Conservation (phyloP, 2,888 invertebrate species). For the Pseudoips prasinana region DNA sequence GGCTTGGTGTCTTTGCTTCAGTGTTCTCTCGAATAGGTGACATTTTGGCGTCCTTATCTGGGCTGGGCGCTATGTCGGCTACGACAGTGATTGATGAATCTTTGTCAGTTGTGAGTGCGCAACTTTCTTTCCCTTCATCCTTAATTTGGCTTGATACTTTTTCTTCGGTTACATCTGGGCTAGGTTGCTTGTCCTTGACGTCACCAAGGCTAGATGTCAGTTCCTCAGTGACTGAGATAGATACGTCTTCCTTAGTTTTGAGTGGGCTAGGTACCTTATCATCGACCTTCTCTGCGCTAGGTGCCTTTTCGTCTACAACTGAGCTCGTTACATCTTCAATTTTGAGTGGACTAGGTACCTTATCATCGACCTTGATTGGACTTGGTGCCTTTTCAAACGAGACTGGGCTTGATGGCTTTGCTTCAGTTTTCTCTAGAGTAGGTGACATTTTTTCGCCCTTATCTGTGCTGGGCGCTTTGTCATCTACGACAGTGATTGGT, state of each 20-base stretch:
- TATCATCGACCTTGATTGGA: not conserved
- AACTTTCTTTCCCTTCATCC: not conserved
- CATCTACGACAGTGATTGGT: not conserved
- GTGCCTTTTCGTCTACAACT: not conserved
- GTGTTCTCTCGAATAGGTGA: not conserved
- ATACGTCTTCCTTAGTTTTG: too few species aligned
- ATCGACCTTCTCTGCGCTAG: not conserved
- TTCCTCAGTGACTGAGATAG: too few species aligned
- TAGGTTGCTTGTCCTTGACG: too few species aligned
- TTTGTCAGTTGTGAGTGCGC: not conserved
- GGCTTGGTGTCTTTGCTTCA: not conserved
- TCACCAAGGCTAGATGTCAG: not conserved
- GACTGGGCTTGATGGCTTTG: not conserved
- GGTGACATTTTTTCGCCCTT: too few species aligned
- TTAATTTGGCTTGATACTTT: not conserved
- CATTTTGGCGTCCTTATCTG: not conserved
- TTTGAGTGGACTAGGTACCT: not conserved
- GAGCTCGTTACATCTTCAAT: too few species aligned
- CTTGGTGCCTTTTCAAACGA: not conserved
- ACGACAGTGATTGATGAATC: too few species aligned
- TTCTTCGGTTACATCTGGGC: not conserved
- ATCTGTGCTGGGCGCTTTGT: not conserved
- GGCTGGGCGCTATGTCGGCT: conserved; percentile 1
- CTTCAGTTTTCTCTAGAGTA: too few species aligned
- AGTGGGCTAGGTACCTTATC: not conserved